Evolutionary conservation across 2,888 invertebrate species (phyloP), one percentile per base, ranked within the genome.

Genomic region (Eugnorisma glareosa): DNA sequence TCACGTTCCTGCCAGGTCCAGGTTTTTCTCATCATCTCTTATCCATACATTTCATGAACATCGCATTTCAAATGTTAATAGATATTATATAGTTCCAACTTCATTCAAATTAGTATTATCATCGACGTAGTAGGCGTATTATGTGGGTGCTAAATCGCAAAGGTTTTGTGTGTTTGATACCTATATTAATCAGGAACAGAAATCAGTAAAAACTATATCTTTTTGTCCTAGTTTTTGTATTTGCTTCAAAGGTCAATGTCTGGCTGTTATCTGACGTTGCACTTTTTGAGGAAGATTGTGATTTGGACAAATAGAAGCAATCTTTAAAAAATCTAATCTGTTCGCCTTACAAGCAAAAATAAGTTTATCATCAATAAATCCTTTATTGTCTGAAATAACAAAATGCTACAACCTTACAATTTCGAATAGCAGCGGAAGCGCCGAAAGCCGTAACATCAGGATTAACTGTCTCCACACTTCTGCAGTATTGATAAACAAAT

Each of bases 401-500:
- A 63, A 7, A 64, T 21, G 24, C 10, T 37, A 57, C 10, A 63
- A n/a, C 11, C 28, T n/a, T 31, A 28, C 13, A 24, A 80, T 45
- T 40, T 31, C n/a, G 48, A 21, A 43, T 13, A 51, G 10, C 24
- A 59, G 37, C 31, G 45, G 83, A 83, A 77, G 21, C 35, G 28
- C 28, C 13, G 40, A 48, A 66, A 48, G 48, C 18, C 28, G 15
- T 40, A 57, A 71, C 54, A 24, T 40, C 24, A 11, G 73, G 24
- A 67, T 63, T 48, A 75, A 71, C 45, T 24, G 31, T 35, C 57
- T 80, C 45, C 28, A 24, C 35, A 35, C 43, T n/a, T 28, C 31
- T 78, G 43, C 24, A 57, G 69, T 61, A 61, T 48, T 48, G 57
- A 66, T 75, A 77, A 72, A 83, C 66, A 79, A 76, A 67, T 72